phyloP scores from a whole-genome alignment of 2,888 invertebrate genomes.

The Xestia sexstrigata region DNA sequence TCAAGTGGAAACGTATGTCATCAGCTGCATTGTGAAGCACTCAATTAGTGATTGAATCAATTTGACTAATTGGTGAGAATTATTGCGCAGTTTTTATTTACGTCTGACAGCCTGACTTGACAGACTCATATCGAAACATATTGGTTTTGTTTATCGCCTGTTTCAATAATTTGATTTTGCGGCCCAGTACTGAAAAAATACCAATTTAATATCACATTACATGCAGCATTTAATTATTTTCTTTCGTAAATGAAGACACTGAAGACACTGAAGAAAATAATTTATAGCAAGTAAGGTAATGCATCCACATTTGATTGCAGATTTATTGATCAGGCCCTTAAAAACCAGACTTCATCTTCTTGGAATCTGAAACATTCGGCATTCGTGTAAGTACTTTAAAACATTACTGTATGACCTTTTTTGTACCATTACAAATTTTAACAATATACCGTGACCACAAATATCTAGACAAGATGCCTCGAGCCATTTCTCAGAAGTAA shows the following conservation, averaged over 20 bases:
- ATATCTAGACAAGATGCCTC: neutral
- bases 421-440: neutral
- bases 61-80: slow-evolving; percentile 69
- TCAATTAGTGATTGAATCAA: slow-evolving; percentile 78
- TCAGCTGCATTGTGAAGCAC: slow-evolving; percentile 81
- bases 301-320: neutral
- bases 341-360: neutral
- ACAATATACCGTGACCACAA: neutral
- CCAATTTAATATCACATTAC: too few relatives aligned
- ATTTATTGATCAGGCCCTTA: neutral
- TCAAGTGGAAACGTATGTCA: slow-evolving; percentile 80
- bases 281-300: too few relatives aligned
- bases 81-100: slow-evolving; percentile 48
- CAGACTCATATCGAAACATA: too few relatives aligned
- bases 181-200: neutral
- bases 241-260: too few relatives aligned
- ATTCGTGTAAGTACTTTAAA: neutral
- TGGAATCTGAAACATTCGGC: neutral
- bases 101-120: neutral
- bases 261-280: too few relatives aligned
- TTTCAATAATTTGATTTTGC: neutral
- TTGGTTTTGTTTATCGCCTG: neutral
- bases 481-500: slow-evolving; percentile 5
- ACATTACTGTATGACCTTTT: neutral
- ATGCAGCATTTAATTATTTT: neutral